Base-by-base conservation (phyloP, 2,113 vertebrate species). In the Thermophis baileyi region DNA sequence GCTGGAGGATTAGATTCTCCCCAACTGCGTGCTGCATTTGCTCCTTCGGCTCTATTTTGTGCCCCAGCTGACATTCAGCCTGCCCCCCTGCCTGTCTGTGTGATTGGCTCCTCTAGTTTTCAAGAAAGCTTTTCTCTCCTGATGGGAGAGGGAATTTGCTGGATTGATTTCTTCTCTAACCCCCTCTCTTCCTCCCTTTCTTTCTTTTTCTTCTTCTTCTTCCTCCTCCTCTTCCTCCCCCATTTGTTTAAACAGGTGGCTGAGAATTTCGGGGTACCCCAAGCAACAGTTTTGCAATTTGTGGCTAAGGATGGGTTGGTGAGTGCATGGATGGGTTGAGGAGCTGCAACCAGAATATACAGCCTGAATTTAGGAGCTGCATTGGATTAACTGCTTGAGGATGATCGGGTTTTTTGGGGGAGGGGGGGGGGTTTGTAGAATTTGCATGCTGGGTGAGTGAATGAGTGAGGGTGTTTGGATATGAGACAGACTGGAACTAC, bases 1-100 rank as follows among this genome's bases (percentile, higher is more conserved):
- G 90, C 11, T 91, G 93, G 16, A 94, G 95, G 96, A 96, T 97
- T 97, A 95, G 89, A 50, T 74, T 95, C 94, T 94, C 93, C 95
- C 90, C 81, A 46, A 55, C 49, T 40, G 93, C 93, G 49, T 57
- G 53, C 10, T 90, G 30, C 54, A 90, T 90, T 87, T 24, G 22
- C 3, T 47, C 49, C n/a, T 35, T 93, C 74, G 50, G 47, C 88
- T 90, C 12, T 92, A 49, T 91, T 95, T 63, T 89, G 0, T 0
- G 25, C 81, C 90, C 69, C 57, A 88, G 89, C 92, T 94, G 85
- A 86, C n/a, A 55, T 18, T 30, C 35, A 25, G 74, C 87, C 87
- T 94, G 85, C 63, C 53, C 92, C 93, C 86, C 53, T 92, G 85
- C 91, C 85, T 91, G 3, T 0, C 54, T 91, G 69, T 88, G 53